Percentiles rank a stretch among this genome's conserved stretches.
phyloP scores from a whole-genome alignment of 2,797 vertebrate genomes.

The Centroberyx gerrardi region DNA sequence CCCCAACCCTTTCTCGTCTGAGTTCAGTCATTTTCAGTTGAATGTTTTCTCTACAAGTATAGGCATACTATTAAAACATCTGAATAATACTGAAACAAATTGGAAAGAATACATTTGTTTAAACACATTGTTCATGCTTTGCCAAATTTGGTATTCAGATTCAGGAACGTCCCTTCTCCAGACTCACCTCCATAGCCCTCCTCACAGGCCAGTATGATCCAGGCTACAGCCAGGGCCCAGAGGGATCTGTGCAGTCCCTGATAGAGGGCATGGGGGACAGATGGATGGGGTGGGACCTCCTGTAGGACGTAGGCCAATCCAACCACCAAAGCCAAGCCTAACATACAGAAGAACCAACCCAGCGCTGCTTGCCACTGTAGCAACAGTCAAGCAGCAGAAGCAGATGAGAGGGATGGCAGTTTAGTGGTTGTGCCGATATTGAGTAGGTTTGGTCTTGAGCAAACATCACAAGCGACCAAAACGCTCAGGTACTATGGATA shows the following conservation, averaged over 20 bases:
- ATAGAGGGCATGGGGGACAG: constrained; percentile 82
- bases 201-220: constrained; percentile 74
- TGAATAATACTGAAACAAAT: too few relatives aligned
- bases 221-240: constrained; percentile 87
- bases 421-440: not conserved
- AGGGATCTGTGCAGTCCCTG: constrained; percentile 89
- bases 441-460: not conserved
- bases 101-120: too few relatives aligned
- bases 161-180: too few relatives aligned
- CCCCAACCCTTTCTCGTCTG: too few relatives aligned
- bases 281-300: constrained; percentile 73
- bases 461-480: not conserved
- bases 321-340: constrained; percentile 80
- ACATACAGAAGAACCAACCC: constrained; percentile 86
- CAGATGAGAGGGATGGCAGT: not conserved
- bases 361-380: constrained; percentile 83
- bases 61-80: too few relatives aligned
- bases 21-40: too few relatives aligned
- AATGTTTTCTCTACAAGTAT: too few relatives aligned
- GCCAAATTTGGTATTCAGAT: constrained; percentile 71
- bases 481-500: not conserved
- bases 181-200: too few relatives aligned
- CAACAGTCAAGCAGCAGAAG: constrained; percentile 1
- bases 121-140: too few relatives aligned
- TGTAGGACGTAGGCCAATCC: constrained; percentile 83